Percentiles rank a stretch among this genome's conserved stretches.
phyloP scores from a whole-genome alignment of 1,140 invertebrate species.

The Araneus ventricosus region DNA sequence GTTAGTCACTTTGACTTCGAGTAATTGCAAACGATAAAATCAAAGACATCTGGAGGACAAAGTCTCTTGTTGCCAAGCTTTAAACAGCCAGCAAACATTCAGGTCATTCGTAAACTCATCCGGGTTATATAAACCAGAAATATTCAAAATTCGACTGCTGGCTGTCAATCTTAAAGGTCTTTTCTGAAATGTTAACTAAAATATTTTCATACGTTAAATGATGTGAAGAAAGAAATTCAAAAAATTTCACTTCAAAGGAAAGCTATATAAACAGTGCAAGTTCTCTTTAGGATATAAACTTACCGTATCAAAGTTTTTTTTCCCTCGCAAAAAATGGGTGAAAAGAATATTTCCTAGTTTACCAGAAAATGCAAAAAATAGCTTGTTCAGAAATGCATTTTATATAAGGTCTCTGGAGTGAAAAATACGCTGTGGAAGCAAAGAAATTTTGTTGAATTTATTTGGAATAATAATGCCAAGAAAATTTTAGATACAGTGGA shows the following conservation, averaged over 20 bases:
- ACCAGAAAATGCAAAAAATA: too few species aligned
- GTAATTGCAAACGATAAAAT: background rate
- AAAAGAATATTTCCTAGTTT: too few species aligned
- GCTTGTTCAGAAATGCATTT: too few species aligned
- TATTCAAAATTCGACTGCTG: background rate
- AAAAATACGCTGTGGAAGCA: too few species aligned
- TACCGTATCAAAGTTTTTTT: too few species aligned
- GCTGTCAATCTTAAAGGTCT: background rate
- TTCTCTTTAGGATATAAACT: too few species aligned
- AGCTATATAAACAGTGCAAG: background rate
- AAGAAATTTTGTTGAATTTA: too few species aligned
- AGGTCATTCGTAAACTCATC: background rate
- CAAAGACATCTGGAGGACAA: background rate
- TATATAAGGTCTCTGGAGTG: too few species aligned
- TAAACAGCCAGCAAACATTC: background rate
- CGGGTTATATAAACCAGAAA: background rate
- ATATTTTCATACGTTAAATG: background rate
- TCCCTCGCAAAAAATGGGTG: too few species aligned
- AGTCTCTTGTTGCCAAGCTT: background rate
- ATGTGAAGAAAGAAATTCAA: background rate
- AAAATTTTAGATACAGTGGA: too few species aligned
- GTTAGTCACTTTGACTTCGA: too few species aligned
- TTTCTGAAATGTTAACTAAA: background rate
- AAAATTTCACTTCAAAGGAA: background rate
- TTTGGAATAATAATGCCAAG: too few species aligned